Evolutionary conservation across 1,140 invertebrate species (phyloP), one percentile per base, ranked within the genome.

Genomic region (Scaptodrosophila lebanonensis): DNA sequence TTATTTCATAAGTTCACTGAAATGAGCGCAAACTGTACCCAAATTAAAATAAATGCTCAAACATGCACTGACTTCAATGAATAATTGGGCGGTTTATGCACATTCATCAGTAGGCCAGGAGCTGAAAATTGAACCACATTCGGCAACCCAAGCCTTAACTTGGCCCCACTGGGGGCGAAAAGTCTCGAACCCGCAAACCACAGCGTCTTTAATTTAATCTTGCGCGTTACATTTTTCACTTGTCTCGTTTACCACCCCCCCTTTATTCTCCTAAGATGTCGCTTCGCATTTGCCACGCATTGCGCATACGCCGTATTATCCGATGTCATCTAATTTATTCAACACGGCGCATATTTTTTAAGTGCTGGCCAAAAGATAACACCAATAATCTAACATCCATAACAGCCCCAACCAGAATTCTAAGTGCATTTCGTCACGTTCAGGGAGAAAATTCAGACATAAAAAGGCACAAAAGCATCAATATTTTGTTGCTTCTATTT

Each of bases 81-180:
- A 82, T 82, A 82, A 82, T 82, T 82, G 83, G 83, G 75, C 75
- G 75, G 75, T 82, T 70, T 72, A 36, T 58, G 60, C 50, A 59
- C 66, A 68, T 66, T 65, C 65, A 63, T 75, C 72, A 82, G 62
- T 53, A 33, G 51, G 52, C 39, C 66, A 38, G 38, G n/a, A 56
- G 29, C 45, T 38, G 45, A 42, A 36, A 56, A 38, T 32, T 38
- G 17, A 45, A 39, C 57, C 65, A 30, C 65, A 68, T 29, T 38
- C 64, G 53, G 44, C 44, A 56, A 68, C 48, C 43, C 66, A 62
- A 54, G 50, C 54, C 61, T 64, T 36, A 25, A 5, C 42, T 16
- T 9, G n/a, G n/a, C n/a, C n/a, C n/a, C 2, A 12, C 18, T 25
- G 13, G 1, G 0, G 1, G 29, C 17, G 7, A 16, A 6, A 8